Base-by-base conservation (phyloP, 1,140 invertebrate species). In the Eriosoma lanigerum region DNA sequence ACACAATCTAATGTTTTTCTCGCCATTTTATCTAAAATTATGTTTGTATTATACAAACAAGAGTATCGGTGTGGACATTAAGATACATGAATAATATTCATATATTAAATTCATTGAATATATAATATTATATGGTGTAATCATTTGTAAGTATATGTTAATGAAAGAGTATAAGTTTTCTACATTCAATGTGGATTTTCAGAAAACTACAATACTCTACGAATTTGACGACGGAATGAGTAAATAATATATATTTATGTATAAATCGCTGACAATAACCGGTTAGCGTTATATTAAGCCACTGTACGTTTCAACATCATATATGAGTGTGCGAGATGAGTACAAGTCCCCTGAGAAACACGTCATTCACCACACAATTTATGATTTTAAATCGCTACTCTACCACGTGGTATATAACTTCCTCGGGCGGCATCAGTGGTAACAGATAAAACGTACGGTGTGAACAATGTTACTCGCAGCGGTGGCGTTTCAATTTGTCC, bases 401-500 rank as follows among this genome's bases (percentile, higher is more conserved):
- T 48, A 48, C 46, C 13, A 1, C 46, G 10, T 48, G 9, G 9
- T 48, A 48, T 48, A 68, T 46, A 48, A 46, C 13, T 68, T 68
- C 64, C 64, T 46, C 64, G n/a, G 64, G 64, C 38, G 64, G n/a
- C 38, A 62, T 17, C 60, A 32, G 24, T 8, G 17, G 10, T 19
- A 44, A 8, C 6, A 24, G 6, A n/a, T 24, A 26, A 15, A 13
- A 26, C 32, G 21, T 24, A 5, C 73, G 73, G 73, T 26, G 72
- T 75, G 72, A 75, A 75, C 72, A 58, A 75, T n/a, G 52, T 58
- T 52, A 75, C 54, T 38, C 73, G 73, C 73, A 54, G 73, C 73
- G 73, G 32, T 26, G 48, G n/a, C 72, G 72, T 76, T 76, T 76
- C 73, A 76, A 76, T 76, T 76, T 76, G 73, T 76, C 73, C 73